Evolutionary conservation across 2,797 vertebrate species (phyloP), one percentile per base, ranked within the genome.

Genomic region (Sitta carolinensis): DNA sequence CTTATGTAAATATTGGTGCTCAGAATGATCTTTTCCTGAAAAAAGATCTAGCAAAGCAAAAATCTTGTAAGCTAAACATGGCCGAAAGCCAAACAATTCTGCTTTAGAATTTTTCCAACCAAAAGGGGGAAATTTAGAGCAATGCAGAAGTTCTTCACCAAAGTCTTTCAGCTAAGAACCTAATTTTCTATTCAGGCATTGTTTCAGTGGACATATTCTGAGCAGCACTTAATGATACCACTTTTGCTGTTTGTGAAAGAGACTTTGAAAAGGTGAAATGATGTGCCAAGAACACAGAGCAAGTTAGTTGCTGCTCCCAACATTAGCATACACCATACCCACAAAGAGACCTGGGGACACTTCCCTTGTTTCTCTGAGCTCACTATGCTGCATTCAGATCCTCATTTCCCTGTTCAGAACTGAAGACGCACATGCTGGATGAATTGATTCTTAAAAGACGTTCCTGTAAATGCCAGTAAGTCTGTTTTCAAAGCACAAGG

Each of bases 1-100:
- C 67, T 94, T 80, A 38, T n/a, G 52, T 78, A 94, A 89, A 90
- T 89, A 95, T 70, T 83, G 87, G 26, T 81, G 58, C 23, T 84
- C 47, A 78, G 54, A 89, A 81, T 57, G 23, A 62, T 83, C n/a
- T 94, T 91, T 87, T 83, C 73, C 78, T 82, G 61, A 57, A 72
- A 91, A 90, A 76, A 67, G 5, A n/a, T 61, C 68, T 62, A 89
- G 43, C 61, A 89, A 92, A 89, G 50, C 45, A 89, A 77, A 84
- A 64, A 57, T 50, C 45, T 75, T 63, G 40, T 62, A 89, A 95
- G 51, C 3, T 93, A 94, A 90, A 72, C 42, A 72, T 81, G 85
- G 58, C 36, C 52, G 26, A 89, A 94, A 92, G 69, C 58, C 85
- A 84, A 91, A 63, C 7, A 51, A 67, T 55, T 72, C 52, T 61